Evolutionary conservation across 2,888 invertebrate genomes (phyloP).

Genomic region (Calameuta pallipes): DNA sequence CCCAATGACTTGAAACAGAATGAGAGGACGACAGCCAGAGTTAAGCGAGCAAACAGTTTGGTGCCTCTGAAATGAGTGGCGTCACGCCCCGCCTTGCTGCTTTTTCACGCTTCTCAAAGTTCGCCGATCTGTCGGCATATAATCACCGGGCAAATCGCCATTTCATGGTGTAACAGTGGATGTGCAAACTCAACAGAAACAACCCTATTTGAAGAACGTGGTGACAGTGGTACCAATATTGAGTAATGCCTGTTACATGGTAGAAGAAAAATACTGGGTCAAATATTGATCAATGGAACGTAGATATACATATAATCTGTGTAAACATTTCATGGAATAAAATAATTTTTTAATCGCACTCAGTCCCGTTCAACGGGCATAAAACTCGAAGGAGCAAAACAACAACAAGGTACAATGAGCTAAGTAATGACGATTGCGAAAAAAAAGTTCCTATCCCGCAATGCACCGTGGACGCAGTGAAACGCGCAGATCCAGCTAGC

Average conservation of each 20-base stretch:
- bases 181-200: not conserved
- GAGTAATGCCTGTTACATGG: not conserved
- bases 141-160: conserved; percentile 60
- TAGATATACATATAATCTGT: not conserved
- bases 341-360: not conserved
- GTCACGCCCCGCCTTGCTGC: conserved; percentile 54
- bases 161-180: conserved; percentile 53
- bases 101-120: conserved; percentile 53
- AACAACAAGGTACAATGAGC: not conserved
- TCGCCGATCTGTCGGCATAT: conserved; percentile 48
- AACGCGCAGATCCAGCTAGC: conserved; percentile 36
- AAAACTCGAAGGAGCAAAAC: not conserved
- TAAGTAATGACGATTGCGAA: not conserved
- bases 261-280: not conserved
- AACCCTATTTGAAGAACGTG: not conserved
- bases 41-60: conserved; percentile 1
- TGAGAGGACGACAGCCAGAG: conserved; percentile 9
- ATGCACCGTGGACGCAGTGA: not conserved
- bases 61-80: conserved; percentile 25
- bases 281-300: not conserved
- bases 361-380: not conserved
- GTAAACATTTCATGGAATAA: not conserved
- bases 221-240: not conserved
- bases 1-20: conserved; percentile 5
- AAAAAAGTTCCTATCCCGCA: conserved; percentile 1